Evolutionary conservation across 2,113 vertebrate genomes (phyloP).

Genomic region (Pandion haliaetus): DNA sequence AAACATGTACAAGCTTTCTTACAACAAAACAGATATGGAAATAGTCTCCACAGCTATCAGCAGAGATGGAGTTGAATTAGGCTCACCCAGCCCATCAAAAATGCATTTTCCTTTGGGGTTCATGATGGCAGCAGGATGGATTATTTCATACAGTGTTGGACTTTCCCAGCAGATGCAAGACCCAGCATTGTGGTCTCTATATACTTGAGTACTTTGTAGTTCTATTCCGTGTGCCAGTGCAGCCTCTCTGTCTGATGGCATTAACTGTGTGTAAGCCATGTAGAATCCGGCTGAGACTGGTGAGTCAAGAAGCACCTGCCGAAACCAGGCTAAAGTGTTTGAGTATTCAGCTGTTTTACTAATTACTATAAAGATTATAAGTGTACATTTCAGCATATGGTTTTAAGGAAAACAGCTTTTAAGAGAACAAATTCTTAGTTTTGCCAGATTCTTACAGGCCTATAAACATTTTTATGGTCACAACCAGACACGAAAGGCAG

Average conservation of each 20-base stretch:
- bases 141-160: background rate
- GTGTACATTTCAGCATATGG: background rate
- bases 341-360: background rate
- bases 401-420: background rate
- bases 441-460: background rate
- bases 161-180: background rate
- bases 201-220: background rate
- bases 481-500: background rate
- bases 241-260: background rate
- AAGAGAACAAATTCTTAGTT: background rate
- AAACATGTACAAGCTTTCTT: background rate
- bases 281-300: background rate
- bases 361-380: background rate
- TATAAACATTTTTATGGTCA: background rate
- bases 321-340: background rate
- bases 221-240: background rate
- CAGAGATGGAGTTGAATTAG: background rate
- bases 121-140: background rate
- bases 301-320: background rate
- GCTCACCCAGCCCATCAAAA: background rate
- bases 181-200: background rate
- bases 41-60: background rate
- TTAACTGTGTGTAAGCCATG: accelerated
- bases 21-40: background rate
- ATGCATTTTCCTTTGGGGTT: background rate